These are phyloP conservation scores for Aspidapion aeneum DNA, from an alignment of 2,888 invertebrate species.

Conservation along the genomic window DNA sequence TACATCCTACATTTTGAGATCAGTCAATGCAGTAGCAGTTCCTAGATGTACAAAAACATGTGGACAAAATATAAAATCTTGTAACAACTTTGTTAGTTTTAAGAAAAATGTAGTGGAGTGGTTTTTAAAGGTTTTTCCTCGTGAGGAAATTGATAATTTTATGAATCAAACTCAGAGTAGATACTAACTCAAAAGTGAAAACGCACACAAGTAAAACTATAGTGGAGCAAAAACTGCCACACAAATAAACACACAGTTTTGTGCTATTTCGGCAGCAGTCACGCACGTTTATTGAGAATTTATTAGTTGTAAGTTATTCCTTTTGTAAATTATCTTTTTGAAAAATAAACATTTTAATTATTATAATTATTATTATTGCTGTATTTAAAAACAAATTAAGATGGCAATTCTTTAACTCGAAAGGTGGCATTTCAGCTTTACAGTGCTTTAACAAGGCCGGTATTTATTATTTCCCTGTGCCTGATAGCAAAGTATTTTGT, in stretches of 20 bases:
- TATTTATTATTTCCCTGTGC: no score
- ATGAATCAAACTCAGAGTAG: neutral
- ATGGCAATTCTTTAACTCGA: no score
- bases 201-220: no score
- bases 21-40: neutral
- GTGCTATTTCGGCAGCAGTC: neutral
- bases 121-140: neutral
- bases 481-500: no score
- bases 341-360: no score
- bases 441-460: no score
- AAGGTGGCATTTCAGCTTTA: no score
- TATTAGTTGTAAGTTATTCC: neutral
- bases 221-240: no score
- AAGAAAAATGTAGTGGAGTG: neutral
- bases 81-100: constrained; percentile 4
- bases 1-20: constrained; percentile 1
- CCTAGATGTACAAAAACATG: constrained; percentile 2
- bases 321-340: neutral
- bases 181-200: no score
- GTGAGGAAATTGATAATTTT: neutral
- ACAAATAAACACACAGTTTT: neutral
- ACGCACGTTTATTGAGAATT: neutral
- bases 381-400: no score
- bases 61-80: constrained; percentile 4
- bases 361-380: no score